Percentiles rank a stretch among this genome's conserved stretches.
Conservation (phyloP, 2,797 vertebrate species). For the Anniella stebbinsi region DNA sequence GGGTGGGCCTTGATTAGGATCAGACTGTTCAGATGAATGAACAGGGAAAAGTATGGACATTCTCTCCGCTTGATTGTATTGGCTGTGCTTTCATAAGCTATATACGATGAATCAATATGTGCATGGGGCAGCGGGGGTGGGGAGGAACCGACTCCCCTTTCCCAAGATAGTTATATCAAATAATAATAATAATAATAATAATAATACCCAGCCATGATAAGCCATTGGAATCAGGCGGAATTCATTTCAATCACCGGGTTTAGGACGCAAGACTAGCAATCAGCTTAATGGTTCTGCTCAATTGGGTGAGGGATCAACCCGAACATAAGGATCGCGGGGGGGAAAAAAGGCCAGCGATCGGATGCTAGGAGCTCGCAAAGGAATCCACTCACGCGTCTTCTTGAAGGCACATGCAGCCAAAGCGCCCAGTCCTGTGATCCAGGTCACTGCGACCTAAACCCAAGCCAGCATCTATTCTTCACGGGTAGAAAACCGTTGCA, state of each 20-base stretch:
- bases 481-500: constrained; percentile 54
- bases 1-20: not conserved
- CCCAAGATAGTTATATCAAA: too few relatives aligned
- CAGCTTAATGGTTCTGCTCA: not conserved
- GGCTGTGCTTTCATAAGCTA: not conserved
- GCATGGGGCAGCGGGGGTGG: too few relatives aligned
- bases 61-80: not conserved
- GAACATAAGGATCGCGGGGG: too few relatives aligned
- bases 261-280: not conserved
- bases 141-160: too few relatives aligned
- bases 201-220: too few relatives aligned
- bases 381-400: not conserved
- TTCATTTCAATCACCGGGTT: not conserved
- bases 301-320: not conserved
- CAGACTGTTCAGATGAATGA: not conserved
- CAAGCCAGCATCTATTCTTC: constrained; percentile 33
- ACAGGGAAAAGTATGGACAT: not conserved
- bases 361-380: not conserved
- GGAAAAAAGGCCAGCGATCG: too few relatives aligned
- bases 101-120: too few relatives aligned
- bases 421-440: not conserved
- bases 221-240: not conserved
- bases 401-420: not conserved
- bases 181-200: too few relatives aligned
- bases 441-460: constrained; percentile 68